Percentiles rank a stretch among this genome's conserved stretches.
Conservation (phyloP, 1,140 invertebrate genomes). For the Colletes gigas region DNA sequence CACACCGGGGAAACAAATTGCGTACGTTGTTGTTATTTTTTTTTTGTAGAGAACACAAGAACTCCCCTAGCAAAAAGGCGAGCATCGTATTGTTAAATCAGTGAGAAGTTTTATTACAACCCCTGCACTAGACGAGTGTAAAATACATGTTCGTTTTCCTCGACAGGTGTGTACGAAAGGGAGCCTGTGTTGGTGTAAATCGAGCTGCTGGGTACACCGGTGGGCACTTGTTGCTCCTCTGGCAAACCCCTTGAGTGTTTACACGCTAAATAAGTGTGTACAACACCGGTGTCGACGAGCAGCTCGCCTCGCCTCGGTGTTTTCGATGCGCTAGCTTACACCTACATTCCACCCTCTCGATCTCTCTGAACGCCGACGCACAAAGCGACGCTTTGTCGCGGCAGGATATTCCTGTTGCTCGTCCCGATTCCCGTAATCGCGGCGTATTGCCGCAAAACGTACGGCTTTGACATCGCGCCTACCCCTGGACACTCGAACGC, state of each 20-base stretch:
- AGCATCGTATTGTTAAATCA: too few species aligned
- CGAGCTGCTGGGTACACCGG: slow-evolving; percentile 51
- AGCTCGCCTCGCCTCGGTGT: slow-evolving; percentile 32
- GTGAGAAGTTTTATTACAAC: too few species aligned
- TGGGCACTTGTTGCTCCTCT: slow-evolving; percentile 74
- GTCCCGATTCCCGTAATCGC: neutral
- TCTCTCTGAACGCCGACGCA: neutral
- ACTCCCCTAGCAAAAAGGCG: too few species aligned
- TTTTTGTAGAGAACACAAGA: too few species aligned
- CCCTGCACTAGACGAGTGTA: neutral
- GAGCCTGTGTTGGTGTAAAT: slow-evolving; percentile 45
- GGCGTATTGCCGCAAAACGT: neutral
- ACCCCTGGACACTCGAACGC: neutral
- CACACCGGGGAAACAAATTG: too few species aligned
- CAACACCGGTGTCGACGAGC: slow-evolving; percentile 51
- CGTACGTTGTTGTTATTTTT: too few species aligned
- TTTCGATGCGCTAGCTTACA: slow-evolving; percentile 36
- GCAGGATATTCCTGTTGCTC: slow-evolving; percentile 19
- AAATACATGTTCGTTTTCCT: neutral
- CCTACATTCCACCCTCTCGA: slow-evolving; percentile 10
- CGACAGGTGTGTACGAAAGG: slow-evolving; percentile 10
- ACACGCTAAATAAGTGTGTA: slow-evolving; percentile 73
- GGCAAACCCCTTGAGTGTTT: slow-evolving; percentile 69
- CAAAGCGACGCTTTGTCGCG: neutral
- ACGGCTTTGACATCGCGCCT: neutral